Percentiles rank a stretch among this genome's conserved stretches.
These are phyloP conservation scores for Stichodactyla mertensii DNA, from an alignment of 64 coral and sea anemone species.

Conservation along the genomic window DNA sequence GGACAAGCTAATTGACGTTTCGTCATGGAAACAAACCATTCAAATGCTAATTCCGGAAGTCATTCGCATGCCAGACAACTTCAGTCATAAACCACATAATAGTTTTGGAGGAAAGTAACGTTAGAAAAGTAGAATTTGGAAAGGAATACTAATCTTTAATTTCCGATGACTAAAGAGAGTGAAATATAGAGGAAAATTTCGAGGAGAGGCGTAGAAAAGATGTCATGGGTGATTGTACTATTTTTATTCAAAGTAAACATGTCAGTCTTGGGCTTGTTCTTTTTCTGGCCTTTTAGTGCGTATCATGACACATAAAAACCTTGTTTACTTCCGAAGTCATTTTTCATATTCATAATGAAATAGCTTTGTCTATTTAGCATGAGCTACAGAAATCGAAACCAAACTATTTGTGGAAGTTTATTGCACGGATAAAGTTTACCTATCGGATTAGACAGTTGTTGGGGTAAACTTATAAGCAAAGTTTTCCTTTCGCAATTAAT, in stretches of 20 bases:
- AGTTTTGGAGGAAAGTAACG: not conserved
- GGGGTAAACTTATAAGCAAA: not conserved
- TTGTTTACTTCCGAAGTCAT: not conserved
- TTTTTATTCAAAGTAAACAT: not conserved
- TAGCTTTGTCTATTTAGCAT: not conserved
- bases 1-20: slow-evolving; percentile 87
- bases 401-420: not conserved
- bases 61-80: slow-evolving; percentile 3
- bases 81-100: not conserved
- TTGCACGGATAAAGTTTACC: not conserved
- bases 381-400: not conserved
- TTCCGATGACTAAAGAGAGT: not conserved
- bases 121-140: not conserved
- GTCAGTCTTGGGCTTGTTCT: not conserved
- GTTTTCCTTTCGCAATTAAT: not conserved
- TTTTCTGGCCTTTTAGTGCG: not conserved
- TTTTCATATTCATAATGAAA: not conserved
- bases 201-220: not conserved
- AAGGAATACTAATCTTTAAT: not conserved
- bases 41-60: slow-evolving; percentile 86
- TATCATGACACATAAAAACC: not conserved
- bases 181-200: not conserved
- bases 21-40: slow-evolving; percentile 80
- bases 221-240: not conserved
- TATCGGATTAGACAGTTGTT: not conserved